These are phyloP conservation scores for Plectrocnemia conspersa DNA, from an alignment of 1,140 invertebrate species.

Conservation along the genomic window DNA sequence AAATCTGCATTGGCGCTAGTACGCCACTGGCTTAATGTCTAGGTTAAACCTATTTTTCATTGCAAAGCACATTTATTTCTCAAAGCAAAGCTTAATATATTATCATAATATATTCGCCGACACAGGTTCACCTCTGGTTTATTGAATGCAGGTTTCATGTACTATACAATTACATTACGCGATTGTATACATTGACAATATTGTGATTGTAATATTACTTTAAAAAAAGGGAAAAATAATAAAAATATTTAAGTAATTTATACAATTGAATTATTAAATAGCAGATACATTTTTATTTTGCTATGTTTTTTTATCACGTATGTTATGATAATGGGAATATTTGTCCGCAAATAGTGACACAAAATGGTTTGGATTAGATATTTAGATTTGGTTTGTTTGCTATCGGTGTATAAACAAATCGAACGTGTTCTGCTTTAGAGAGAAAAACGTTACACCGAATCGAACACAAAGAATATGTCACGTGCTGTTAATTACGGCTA, in stretches of 20 bases:
- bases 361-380: background rate
- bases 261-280: background rate
- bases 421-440: background rate
- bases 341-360: background rate
- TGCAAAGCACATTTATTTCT: too few relatives aligned
- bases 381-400: background rate
- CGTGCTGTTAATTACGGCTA: constrained; percentile 8
- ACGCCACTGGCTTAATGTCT: too few relatives aligned
- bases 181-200: too few relatives aligned
- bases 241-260: background rate
- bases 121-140: too few relatives aligned
- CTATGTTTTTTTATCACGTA: background rate
- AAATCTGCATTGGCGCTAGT: too few relatives aligned
- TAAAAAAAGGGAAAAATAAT: too few relatives aligned
- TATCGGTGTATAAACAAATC: background rate
- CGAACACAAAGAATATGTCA: constrained; percentile 3
- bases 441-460: constrained; percentile 4
- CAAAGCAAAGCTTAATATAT: too few relatives aligned
- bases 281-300: background rate
- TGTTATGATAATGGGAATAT: background rate
- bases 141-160: too few relatives aligned
- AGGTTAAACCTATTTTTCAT: too few relatives aligned
- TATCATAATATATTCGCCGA: too few relatives aligned
- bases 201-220: too few relatives aligned
- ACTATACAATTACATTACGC: too few relatives aligned